Evolutionary conservation across 2,797 vertebrate species (phyloP), one percentile per base, ranked within the genome.

Genomic region (Chloroceryle inda): DNA sequence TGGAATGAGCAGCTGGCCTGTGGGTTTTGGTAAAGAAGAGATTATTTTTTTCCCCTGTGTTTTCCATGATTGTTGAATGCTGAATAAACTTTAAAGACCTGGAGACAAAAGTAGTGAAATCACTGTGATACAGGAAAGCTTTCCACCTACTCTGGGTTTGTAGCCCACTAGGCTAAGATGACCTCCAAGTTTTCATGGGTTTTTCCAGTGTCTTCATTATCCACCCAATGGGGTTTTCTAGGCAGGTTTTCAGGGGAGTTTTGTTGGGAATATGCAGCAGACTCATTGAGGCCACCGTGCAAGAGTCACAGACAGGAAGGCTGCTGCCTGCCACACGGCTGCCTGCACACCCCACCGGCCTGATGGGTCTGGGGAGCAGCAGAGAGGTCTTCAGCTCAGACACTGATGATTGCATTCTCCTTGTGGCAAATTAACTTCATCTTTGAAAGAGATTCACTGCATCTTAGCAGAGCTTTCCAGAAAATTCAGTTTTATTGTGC

Each of bases 401-500:
- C 37, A 31, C 29, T 84, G 53, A 27, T 11, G 10, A 49, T 53
- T 64, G n/a, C 27, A 47, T 80, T 35, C 58, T 86, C 26, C 15
- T 79, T 53, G 26, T 23, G 19, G 38, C 35, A 93, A 63, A 80
- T 74, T 59, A 59, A 69, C 89, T 61, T 76, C 83, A 20, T 47
- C 35, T 85, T 62, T 82, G 75, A 79, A 85, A 74, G 14, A 64
- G 59, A 72, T 82, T 64, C 75, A 76, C 42, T 29, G 37, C 27
- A 29, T 79, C 31, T 85, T 69, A 16, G 5, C 59, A 64, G 82
- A 89, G 22, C 45, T 66, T 92, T 82, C 75, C 56, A 59, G 83
- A 83, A 92, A 92, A 80, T 55, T 55, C 29, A 62, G 29, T 50
- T 80, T 62, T 90, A 80, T 50, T 83, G 24, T 52, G 4, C 6